Base-by-base conservation (phyloP, 2,888 invertebrate genomes). In the Sisyra nigra region DNA sequence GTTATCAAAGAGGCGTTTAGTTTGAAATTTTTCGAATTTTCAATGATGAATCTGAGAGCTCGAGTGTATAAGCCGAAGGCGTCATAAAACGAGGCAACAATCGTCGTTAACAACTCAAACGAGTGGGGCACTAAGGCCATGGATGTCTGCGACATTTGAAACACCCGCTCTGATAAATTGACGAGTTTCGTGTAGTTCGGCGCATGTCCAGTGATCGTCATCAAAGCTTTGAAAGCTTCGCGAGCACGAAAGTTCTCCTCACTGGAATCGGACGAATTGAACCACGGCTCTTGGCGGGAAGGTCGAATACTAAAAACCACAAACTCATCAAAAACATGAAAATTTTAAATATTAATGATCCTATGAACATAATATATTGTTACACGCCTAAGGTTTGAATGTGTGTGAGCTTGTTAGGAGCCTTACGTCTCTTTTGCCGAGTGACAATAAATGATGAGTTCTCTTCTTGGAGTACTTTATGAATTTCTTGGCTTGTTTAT, bases 51-150 rank as follows among this genome's bases (percentile, higher is more conserved):
- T 24, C 92, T 93, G 6, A 97, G 67, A 0, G 93, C 93, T 44
- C 86, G 71, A 0, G 92, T 87, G 61, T 94, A 97, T 31, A 98
- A 74, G 0, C 96, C 69, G 9, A 97, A 89, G 0, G 94, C 94
- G 56, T 98, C 96, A 63, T 94, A 93, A 63, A 97, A 91, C 2
- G 94, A 92, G 1, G 88, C 87, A 41, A 92, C 91, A 62, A 89
- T 92, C 31, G 88, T 86, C 47, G 91, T 91, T 33, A 93, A 86
- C 51, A 86, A 75, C 50, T 79, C 37, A 24, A 24, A 24, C 3
- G 24, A 24, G 77, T 42, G 72, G 76, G 51, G 78, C 13, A 8
- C 15, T 35, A 24, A 7, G 10, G 17, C 42, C 42, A 7, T 32
- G 6, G 9, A 9, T 34, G 18, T 8, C 32, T 7, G 14, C 6